Evolutionary conservation across 2,797 vertebrate genomes (phyloP).

Genomic region (Tachyglossus aculeatus): DNA sequence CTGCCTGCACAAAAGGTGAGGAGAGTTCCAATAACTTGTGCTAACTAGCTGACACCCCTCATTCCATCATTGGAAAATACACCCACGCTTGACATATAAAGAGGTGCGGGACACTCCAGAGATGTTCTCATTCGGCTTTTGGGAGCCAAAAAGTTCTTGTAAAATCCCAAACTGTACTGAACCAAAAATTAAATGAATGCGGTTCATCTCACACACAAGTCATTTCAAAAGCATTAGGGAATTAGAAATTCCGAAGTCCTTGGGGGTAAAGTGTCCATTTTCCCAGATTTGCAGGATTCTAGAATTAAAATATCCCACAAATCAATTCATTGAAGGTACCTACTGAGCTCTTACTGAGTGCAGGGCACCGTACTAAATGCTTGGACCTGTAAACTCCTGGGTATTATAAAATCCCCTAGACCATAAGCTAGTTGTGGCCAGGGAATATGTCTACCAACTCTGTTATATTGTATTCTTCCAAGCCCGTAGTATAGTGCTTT

Average conservation of each 20-base stretch:
- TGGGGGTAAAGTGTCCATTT: not conserved
- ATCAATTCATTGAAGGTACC: too few relatives aligned
- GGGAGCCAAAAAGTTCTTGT: constrained; percentile 50
- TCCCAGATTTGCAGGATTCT: too few relatives aligned
- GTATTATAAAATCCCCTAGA: too few relatives aligned
- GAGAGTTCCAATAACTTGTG: constrained; percentile 60
- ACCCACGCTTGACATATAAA: constrained; percentile 43
- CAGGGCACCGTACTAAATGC: too few relatives aligned
- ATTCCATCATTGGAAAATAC: constrained; percentile 55
- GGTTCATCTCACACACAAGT: constrained; percentile 25
- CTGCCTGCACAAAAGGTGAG: constrained; percentile 28
- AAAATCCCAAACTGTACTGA: constrained; percentile 49
- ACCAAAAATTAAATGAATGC: constrained; percentile 24
- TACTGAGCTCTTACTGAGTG: too few relatives aligned
- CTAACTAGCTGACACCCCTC: constrained; percentile 67
- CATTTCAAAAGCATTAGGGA: not conserved
- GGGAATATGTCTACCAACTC: too few relatives aligned
- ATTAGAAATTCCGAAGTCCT: not conserved
- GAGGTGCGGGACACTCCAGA: constrained; percentile 47
- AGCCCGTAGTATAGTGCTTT: too few relatives aligned
- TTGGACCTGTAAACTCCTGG: too few relatives aligned
- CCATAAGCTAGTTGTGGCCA: too few relatives aligned
- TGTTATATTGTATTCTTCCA: too few relatives aligned
- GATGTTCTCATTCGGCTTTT: constrained; percentile 46
- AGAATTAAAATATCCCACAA: too few relatives aligned